phyloP scores from a whole-genome alignment of 2,888 invertebrate genomes.

The Argyra leucocephala region DNA sequence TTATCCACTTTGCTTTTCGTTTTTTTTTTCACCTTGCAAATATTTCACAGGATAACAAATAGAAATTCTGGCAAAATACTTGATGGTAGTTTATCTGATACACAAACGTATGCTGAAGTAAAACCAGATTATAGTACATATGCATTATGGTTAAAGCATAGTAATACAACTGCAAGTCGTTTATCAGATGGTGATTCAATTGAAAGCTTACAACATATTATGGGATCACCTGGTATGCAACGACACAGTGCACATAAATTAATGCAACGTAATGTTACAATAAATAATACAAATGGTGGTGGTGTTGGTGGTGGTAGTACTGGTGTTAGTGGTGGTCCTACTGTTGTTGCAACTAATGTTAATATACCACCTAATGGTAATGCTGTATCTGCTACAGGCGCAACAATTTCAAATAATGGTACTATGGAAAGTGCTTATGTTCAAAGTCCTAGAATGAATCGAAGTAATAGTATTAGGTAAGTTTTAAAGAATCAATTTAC shows the following conservation, averaged over 20 bases:
- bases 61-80: slow-evolving; percentile 50
- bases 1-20: neutral
- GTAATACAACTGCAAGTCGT: slow-evolving; percentile 67
- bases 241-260: slow-evolving; percentile 44
- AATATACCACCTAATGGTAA: slow-evolving; percentile 17
- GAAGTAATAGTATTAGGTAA: slow-evolving; percentile 89
- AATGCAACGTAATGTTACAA: slow-evolving; percentile 32
- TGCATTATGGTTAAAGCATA: slow-evolving; percentile 78
- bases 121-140: slow-evolving; percentile 75
- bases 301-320: slow-evolving; percentile 23
- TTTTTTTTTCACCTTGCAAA: neutral
- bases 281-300: slow-evolving; percentile 11
- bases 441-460: slow-evolving; percentile 60
- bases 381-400: slow-evolving; percentile 11
- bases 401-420: neutral
- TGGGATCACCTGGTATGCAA: slow-evolving; percentile 55
- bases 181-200: slow-evolving; percentile 86
- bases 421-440: slow-evolving; percentile 42
- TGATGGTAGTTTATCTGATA: slow-evolving; percentile 78
- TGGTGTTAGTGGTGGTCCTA: slow-evolving; percentile 23
- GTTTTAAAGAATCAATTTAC: slow-evolving; percentile 26
- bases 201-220: slow-evolving; percentile 57
- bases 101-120: slow-evolving; percentile 63
- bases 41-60: slow-evolving; percentile 42
- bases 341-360: slow-evolving; percentile 11